Evolutionary conservation across 2,888 invertebrate genomes (phyloP), one percentile per base, ranked within the genome.

Genomic region (Ormia ochracea): DNA sequence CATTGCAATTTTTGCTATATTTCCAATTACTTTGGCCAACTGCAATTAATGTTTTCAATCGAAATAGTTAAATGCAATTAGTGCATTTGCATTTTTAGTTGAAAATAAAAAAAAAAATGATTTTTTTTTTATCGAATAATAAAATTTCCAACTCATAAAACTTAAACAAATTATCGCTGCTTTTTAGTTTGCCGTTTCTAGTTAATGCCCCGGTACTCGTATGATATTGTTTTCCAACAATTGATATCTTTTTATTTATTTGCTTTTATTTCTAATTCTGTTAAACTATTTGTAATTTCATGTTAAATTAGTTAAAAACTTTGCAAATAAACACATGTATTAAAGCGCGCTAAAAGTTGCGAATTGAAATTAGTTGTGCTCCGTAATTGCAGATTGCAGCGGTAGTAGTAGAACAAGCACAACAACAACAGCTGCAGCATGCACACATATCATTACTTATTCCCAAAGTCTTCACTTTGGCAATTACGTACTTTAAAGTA

Each of bases 241-340:
- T 76, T 76, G 66, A 75, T 76, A 76, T 74, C 65, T 65, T 65
- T 63, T 48, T 12, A 41, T 56, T 54, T 52, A n/a, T 26, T 38
- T 38, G 3, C 2, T 61, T 54, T 31, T n/a, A 33, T 73, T 36
- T 33, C 19, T 36, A 54, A 36, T 73, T 63, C 36, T 48, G 58
- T 69, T 58, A 65, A 77, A 77, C 63, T 38, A 65, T 77, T 77
- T 56, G 69, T 61, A 63, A 76, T 69, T 76, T 76, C 76, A 66
- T 56, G 54, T 72, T 76, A 80, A 80, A 66, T 80, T 80, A 76
- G 76, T 80, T 80, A 72, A 38, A 66, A 80, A 72, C 28, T 74
- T 80, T 80, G 19, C 12, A 50, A 63, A 77, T 65, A 56, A 70
- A 66, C 61, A 69, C 61, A 76, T 69, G 76, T 52, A 75, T 66